Evolutionary conservation across 1,140 invertebrate species (phyloP).

Genomic region (Whitmania pigra): DNA sequence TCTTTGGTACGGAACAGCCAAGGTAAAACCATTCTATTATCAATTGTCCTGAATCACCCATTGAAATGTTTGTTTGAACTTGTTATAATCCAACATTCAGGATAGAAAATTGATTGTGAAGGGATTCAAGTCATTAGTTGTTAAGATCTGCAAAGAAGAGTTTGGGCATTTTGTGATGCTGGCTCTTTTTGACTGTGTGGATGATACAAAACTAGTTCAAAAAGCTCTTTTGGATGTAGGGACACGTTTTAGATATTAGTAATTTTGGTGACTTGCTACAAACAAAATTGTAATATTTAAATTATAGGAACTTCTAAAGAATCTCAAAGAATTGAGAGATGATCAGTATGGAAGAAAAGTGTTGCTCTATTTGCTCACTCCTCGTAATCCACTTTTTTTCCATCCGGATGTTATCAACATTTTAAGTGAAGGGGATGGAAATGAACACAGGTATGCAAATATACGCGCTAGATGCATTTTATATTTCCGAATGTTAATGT

Average conservation of each 20-base stretch:
- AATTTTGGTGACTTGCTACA: background rate
- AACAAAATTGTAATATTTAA: background rate
- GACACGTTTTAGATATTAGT: slow-evolving; percentile 26
- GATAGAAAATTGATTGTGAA: slow-evolving; percentile 58
- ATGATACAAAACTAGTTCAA: slow-evolving; percentile 77
- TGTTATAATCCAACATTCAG: slow-evolving; percentile 25
- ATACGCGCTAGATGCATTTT: background rate
- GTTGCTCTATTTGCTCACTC: slow-evolving; percentile 68
- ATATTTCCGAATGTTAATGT: background rate
- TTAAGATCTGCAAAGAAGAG: slow-evolving; percentile 67
- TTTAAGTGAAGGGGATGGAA: slow-evolving; percentile 58
- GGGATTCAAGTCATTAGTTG: slow-evolving; percentile 65
- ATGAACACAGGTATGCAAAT: slow-evolving; percentile 39
- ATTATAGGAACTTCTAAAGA: slow-evolving; percentile 55
- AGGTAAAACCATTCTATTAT: slow-evolving; percentile 41
- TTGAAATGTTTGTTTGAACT: background rate
- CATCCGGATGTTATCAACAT: slow-evolving; percentile 40
- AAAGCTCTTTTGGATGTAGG: slow-evolving; percentile 53
- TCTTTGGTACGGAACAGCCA: slow-evolving; percentile 72
- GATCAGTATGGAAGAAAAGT: slow-evolving; percentile 53
- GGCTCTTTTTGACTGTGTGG: slow-evolving; percentile 72
- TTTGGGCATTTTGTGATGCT: slow-evolving; percentile 70
- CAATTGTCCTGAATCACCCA: background rate
- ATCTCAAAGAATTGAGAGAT: slow-evolving; percentile 56
- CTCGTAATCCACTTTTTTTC: slow-evolving; percentile 51